Conservation (phyloP, 2,888 invertebrate genomes). For the Diadromus collaris region DNA sequence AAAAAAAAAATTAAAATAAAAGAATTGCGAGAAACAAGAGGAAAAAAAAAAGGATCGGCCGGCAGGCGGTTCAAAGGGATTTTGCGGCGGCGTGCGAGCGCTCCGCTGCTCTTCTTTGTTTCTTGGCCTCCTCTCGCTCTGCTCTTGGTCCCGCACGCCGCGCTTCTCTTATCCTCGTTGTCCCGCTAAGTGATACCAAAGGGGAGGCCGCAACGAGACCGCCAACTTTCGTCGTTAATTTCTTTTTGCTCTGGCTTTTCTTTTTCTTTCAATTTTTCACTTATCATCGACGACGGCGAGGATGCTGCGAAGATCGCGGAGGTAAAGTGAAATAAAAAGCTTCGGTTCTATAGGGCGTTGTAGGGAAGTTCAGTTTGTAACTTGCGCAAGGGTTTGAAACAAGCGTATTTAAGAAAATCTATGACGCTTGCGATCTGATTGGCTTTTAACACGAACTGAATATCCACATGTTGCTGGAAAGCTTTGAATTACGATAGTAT, state of each 20-base stretch:
- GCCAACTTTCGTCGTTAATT: constrained; percentile 43
- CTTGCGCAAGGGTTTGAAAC: not conserved
- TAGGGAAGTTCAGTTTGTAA: not conserved
- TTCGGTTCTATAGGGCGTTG: not conserved
- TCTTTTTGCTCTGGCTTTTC: constrained; percentile 19
- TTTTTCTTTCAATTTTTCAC: constrained; percentile 20
- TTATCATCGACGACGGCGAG: constrained; percentile 32
- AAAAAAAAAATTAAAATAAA: not conserved
- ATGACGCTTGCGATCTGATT: not conserved
- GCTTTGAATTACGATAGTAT: not conserved
- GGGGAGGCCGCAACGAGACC: constrained; percentile 58
- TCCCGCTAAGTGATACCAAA: constrained; percentile 59
- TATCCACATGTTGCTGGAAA: not conserved
- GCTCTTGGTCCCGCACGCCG: constrained; percentile 20
- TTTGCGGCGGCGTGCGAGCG: constrained; percentile 49
- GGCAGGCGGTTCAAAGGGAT: constrained; percentile 55
- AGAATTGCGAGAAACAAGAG: constrained; percentile 21
- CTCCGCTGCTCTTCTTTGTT: constrained; percentile 45
- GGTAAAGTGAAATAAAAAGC: not conserved
- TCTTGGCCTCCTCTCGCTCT: constrained; percentile 24
- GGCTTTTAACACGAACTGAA: not conserved
- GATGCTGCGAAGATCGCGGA: not conserved
- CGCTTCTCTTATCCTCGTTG: constrained; percentile 24
- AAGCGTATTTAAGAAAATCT: not conserved
- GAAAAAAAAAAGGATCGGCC: constrained; percentile 46